Evolutionary conservation across 1,140 invertebrate genomes (phyloP).

Genomic region (Drosophila busckii): DNA sequence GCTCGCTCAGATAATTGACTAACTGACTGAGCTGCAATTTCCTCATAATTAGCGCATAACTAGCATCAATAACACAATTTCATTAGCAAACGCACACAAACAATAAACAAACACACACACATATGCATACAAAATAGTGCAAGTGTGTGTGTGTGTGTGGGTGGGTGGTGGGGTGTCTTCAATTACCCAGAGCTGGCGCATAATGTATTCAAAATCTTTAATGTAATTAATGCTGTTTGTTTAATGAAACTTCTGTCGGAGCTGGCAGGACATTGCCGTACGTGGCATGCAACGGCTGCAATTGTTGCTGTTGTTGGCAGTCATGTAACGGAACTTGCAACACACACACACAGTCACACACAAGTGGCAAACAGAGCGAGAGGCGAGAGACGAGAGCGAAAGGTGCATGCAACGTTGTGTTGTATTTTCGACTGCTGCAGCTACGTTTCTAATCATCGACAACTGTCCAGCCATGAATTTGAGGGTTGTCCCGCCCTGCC

Average conservation of each 20-base stretch:
- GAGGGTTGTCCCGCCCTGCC: not conserved
- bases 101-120: too few species aligned
- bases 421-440: slow-evolving; percentile 10
- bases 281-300: slow-evolving; percentile 30
- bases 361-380: slow-evolving; percentile 1
- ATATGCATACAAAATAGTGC: too few species aligned
- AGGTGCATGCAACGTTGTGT: slow-evolving; percentile 32
- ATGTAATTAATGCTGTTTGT: slow-evolving; percentile 75
- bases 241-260: slow-evolving; percentile 67
- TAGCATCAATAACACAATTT: slow-evolving; percentile 43
- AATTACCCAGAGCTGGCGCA: slow-evolving; percentile 33
- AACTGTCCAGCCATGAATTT: slow-evolving; percentile 66
- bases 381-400: slow-evolving; percentile 7
- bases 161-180: too few species aligned
- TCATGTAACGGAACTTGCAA: slow-evolving; percentile 51
- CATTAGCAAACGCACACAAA: too few species aligned
- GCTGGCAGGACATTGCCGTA: slow-evolving; percentile 45
- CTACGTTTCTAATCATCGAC: slow-evolving; percentile 67
- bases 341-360: slow-evolving; percentile 28
- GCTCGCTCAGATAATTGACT: slow-evolving; percentile 5
- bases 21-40: slow-evolving; percentile 1
- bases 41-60: slow-evolving; percentile 42
- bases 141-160: too few species aligned
- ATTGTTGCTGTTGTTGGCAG: slow-evolving; percentile 31
- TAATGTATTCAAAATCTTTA: slow-evolving; percentile 74